Conservation (phyloP, 2,113 vertebrate genomes). For the Hippocampus comes region DNA sequence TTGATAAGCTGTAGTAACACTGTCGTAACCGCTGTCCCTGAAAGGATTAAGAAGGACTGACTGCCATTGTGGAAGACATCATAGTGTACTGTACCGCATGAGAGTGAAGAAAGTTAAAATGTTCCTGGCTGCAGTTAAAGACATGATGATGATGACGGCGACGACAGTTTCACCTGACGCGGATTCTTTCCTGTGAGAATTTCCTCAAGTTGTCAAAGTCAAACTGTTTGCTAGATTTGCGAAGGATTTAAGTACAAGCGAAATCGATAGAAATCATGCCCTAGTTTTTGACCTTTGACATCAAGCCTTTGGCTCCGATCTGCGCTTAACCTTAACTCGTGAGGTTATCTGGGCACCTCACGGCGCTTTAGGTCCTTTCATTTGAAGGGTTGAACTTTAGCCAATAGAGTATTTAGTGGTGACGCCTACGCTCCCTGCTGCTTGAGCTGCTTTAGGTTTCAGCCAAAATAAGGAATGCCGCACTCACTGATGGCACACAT, state of each 20-base stretch:
- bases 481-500: slow-evolving; percentile 22
- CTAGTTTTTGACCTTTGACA: neutral
- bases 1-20: no score
- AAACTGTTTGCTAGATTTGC: neutral
- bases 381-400: neutral
- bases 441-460: neutral
- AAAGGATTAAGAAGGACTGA: neutral
- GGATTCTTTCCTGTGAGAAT: neutral
- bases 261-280: neutral
- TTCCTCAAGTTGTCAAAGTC: neutral
- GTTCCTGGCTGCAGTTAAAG: neutral
- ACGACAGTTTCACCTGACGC: no score
- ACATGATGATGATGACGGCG: neutral
- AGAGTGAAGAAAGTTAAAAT: no score
- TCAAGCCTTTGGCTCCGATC: neutral
- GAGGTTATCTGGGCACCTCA: neutral
- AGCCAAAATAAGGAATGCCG: slow-evolving; percentile 1
- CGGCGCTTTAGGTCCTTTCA: neutral
- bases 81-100: no score
- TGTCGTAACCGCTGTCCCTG: no score
- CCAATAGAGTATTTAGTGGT: neutral
- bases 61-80: neutral
- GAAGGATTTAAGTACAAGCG: neutral
- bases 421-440: neutral
- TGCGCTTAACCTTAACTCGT: neutral